These are phyloP conservation scores for Andrena fulva DNA, from an alignment of 2,888 invertebrate genomes.

Conservation along the genomic window DNA sequence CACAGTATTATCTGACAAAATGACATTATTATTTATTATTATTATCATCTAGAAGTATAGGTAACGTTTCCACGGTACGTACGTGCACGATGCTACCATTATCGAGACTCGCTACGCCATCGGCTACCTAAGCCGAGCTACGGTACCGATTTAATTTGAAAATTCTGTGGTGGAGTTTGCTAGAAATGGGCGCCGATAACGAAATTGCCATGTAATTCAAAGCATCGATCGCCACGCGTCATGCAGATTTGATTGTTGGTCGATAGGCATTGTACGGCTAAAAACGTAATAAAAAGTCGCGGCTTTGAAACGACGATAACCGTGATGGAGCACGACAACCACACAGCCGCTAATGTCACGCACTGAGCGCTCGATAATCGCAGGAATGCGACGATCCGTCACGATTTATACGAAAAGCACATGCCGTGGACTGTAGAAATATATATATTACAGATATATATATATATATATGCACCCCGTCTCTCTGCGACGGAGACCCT, in stretches of 20 bases:
- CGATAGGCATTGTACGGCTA: not conserved
- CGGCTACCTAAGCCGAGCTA: constrained; percentile 52
- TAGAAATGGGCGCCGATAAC: constrained; percentile 39
- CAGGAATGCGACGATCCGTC: constrained; percentile 8
- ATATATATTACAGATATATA: constrained; percentile 9
- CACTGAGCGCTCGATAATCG: not conserved
- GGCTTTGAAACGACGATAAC: not conserved
- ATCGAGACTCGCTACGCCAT: constrained; percentile 42
- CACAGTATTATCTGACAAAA: constrained; percentile 52
- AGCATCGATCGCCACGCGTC: not conserved
- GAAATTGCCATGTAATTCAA: not conserved
- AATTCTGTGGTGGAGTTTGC: constrained; percentile 17
- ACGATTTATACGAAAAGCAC: constrained; percentile 41
- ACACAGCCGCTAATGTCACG: not conserved
- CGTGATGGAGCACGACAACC: not conserved
- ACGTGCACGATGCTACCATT: constrained; percentile 38
- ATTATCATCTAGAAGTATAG: constrained; percentile 56
- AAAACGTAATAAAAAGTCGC: not conserved
- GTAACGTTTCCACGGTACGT: constrained; percentile 23
- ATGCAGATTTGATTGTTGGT: not conserved
- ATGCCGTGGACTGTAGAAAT: constrained; percentile 29
- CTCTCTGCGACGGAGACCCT: not conserved
- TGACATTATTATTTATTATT: constrained; percentile 46
- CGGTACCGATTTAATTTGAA: constrained; percentile 25
- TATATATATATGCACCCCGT: not conserved